Evolutionary conservation across 2,113 vertebrate genomes (phyloP).

Genomic region (Muntiacus muntjak): DNA sequence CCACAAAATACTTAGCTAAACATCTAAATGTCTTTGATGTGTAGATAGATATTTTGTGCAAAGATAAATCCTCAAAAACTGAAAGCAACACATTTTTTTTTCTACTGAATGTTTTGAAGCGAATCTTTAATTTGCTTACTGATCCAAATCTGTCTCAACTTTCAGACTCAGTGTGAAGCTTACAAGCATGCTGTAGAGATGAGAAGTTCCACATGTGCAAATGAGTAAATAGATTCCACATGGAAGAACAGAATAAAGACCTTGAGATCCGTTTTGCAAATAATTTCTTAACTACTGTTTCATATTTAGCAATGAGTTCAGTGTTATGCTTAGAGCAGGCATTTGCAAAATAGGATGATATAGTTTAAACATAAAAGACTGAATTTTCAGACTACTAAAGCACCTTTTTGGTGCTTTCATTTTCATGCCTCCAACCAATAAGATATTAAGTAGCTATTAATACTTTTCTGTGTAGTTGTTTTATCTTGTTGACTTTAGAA

Average conservation of each 20-base stretch:
- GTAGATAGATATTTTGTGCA: background rate
- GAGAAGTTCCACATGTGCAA: slow-evolving; percentile 5
- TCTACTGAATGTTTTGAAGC: background rate
- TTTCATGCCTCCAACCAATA: background rate
- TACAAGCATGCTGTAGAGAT: background rate
- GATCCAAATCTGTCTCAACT: background rate
- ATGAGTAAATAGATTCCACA: slow-evolving; percentile 14
- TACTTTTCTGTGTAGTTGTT: background rate
- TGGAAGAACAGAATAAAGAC: background rate
- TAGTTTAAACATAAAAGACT: background rate
- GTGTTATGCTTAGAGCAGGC: background rate
- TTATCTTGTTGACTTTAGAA: background rate
- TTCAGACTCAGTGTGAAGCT: background rate
- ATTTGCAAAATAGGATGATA: background rate
- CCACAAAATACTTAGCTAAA: background rate
- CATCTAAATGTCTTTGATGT: background rate
- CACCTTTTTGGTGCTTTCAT: background rate
- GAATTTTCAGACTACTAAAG: background rate
- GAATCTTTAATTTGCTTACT: background rate
- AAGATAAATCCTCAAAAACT: background rate
- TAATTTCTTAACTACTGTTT: slow-evolving; percentile 28
- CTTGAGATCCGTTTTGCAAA: background rate
- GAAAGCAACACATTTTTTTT: background rate
- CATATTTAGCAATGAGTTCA: background rate
- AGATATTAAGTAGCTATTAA: background rate